Evolutionary conservation across 2,888 invertebrate species (phyloP), one percentile per base, ranked within the genome.

Genomic region (Ecdyonurus torrentis): DNA sequence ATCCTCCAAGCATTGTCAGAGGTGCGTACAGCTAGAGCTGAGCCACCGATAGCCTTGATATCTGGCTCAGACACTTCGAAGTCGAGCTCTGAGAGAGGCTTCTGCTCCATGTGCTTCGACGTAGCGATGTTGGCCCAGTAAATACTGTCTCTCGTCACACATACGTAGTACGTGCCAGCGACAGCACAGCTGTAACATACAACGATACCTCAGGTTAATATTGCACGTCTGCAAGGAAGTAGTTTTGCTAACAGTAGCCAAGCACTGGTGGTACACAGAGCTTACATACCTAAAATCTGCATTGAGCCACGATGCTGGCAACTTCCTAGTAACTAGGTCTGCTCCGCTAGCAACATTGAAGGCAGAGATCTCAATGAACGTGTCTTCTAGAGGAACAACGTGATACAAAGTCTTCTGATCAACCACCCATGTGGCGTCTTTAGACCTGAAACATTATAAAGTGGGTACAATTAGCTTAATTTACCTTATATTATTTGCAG

Each of bases 311-410:
- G 79, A 73, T 0, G 85, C 81, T n/a, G 81, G 76, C 60, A 86
- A 71, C 70, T 79, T 82, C 0, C 76, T 75, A 0, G 81, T 79
- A 2, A 80, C 76, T 19, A 80, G 79, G 60, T 25, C 71, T 64
- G 80, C 79, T 1, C 86, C 86, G 1, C 80, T 81, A 63, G 79
- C 74, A 1, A 83, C 72, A 68, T 82, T 79, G 69, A 85, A 86
- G 67, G 78, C 78, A 0, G 83, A 81, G 18, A 87, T 78, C 70
- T 86, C 86, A 2, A 87, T 71, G 68, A 85, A 84, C 0, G 83
- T 83, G 0, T 79, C 78, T 67, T 79, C 77, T 5, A 79, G 75
- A 0, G 84, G 83, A 59, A 83, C 72, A 67, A 85, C 76, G 70
- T 85, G 83, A 25, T 84, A 78, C 18, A 75, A 64, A 1, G 70